These are phyloP conservation scores for Coracias cyanogaster DNA, from an alignment of 2,797 vertebrate genomes.

Conservation along the genomic window DNA sequence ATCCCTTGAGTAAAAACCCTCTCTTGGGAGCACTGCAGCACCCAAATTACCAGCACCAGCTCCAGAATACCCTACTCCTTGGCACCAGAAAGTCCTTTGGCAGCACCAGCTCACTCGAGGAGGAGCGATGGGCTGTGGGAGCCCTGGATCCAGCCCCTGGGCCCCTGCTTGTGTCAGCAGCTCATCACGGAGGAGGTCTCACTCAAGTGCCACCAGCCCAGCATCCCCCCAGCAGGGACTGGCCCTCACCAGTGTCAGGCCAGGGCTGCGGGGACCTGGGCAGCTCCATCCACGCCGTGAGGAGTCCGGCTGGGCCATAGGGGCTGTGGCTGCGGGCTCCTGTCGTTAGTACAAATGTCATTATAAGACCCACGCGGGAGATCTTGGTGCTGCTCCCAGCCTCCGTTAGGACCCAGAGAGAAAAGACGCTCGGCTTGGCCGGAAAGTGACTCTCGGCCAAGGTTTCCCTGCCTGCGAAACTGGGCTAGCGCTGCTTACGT, in stretches of 20 bases:
- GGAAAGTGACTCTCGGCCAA: not conserved
- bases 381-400: not conserved
- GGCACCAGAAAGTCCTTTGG: not conserved
- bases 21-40: not conserved
- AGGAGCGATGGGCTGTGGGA: accelerated
- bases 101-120: accelerated
- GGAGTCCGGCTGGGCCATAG: not conserved
- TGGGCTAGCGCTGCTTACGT: accelerated
- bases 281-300: not conserved
- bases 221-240: not conserved
- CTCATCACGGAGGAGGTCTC: not conserved
- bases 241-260: not conserved
- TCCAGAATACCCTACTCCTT: not conserved
- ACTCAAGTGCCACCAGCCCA: not conserved
- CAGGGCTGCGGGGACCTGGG: accelerated
- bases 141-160: not conserved
- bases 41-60: not conserved
- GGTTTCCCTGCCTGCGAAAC: not conserved
- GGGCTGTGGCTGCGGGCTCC: not conserved
- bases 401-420: accelerated
- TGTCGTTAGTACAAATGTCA: accelerated
- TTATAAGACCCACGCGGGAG: accelerated
- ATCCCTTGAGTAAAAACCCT: not conserved
- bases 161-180: not conserved
- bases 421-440: accelerated